phyloP scores from a whole-genome alignment of 2,113 vertebrate genomes.

The Nicator chloris region DNA sequence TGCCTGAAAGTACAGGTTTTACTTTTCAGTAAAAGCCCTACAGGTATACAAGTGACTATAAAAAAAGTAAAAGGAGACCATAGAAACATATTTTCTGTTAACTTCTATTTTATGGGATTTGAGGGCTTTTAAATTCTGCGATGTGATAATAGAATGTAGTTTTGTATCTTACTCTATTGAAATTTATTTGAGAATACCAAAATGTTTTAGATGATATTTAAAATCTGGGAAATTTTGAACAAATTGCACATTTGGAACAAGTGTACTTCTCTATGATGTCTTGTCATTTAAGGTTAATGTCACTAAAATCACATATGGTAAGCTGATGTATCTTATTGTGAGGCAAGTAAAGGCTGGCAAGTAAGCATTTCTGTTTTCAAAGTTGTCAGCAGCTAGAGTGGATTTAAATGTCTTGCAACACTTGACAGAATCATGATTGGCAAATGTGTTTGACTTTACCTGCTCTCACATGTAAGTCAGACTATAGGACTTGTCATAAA shows the following conservation, averaged over 20 bases:
- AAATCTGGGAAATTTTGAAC: not conserved
- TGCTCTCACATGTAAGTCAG: not conserved
- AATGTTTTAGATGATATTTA: not conserved
- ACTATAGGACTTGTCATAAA: not conserved
- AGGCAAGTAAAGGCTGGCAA: not conserved
- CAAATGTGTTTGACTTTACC: not conserved
- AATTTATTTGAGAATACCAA: not conserved
- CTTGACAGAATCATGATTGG: not conserved
- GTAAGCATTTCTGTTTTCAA: not conserved
- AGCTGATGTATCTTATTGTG: not conserved
- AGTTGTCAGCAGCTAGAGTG: not conserved
- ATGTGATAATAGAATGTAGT: not conserved
- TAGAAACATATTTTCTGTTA: not conserved
- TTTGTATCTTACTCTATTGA: not conserved
- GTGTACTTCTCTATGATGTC: not conserved
- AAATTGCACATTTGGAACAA: not conserved
- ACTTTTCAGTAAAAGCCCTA: not conserved
- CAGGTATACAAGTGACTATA: not conserved
- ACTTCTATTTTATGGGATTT: not conserved
- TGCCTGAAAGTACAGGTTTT: too few species aligned
- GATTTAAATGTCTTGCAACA: not conserved
- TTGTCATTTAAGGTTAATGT: not conserved
- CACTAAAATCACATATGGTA: not conserved
- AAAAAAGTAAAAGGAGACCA: not conserved
- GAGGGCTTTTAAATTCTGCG: not conserved